These are phyloP conservation scores for Goniozus legneri DNA, from an alignment of 1,140 invertebrate genomes.

Conservation along the genomic window DNA sequence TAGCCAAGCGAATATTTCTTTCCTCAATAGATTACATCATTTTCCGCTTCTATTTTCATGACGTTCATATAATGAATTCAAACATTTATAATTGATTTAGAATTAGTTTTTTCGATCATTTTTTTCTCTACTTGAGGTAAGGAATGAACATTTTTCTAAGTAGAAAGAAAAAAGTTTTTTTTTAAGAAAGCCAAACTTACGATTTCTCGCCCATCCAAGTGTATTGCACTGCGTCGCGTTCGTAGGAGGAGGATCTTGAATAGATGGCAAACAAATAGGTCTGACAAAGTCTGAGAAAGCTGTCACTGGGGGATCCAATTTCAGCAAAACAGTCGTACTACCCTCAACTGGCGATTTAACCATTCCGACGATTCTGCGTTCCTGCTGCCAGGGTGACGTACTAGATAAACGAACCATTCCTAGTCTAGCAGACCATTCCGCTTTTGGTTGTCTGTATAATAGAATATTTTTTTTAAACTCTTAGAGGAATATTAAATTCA, in stretches of 20 bases:
- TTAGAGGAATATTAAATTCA: neutral
- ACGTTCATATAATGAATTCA: no score
- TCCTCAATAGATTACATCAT: neutral
- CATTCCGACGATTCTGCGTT: constrained; percentile 80
- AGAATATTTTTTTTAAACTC: neutral
- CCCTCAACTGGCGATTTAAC: constrained; percentile 86
- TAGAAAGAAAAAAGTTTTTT: neutral
- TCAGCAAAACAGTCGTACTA: constrained; percentile 76
- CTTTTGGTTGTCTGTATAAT: constrained; percentile 70
- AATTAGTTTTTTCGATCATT: no score
- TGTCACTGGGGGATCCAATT: constrained; percentile 70
- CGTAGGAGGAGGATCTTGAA: constrained; percentile 28
- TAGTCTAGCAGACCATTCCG: constrained; percentile 77
- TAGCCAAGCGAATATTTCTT: neutral
- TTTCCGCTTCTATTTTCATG: no score
- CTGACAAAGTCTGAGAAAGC: constrained; percentile 77
- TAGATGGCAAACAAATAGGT: constrained; percentile 71
- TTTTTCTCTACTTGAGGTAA: no score
- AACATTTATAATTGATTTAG: no score
- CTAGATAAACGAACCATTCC: constrained; percentile 74
- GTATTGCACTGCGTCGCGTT: constrained; percentile 68
- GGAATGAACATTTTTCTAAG: no score
- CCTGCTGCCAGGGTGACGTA: constrained; percentile 82
- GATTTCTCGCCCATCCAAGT: constrained; percentile 77
- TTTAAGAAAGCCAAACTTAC: constrained; percentile 46